Evolutionary conservation across 2,797 vertebrate genomes (phyloP), one percentile per base, ranked within the genome.

Genomic region (Manis crassicaudata): DNA sequence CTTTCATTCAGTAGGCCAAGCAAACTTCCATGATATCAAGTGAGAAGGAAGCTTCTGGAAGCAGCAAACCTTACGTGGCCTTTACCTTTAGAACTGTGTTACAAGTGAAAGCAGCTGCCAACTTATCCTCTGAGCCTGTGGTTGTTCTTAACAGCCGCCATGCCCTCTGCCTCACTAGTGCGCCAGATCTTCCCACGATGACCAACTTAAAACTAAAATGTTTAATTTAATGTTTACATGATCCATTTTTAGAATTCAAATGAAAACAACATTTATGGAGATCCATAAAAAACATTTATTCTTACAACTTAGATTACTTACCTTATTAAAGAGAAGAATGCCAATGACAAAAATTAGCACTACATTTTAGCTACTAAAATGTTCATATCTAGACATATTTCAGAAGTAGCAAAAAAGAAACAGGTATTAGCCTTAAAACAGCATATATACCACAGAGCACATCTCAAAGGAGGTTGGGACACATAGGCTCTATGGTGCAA

Each of bases 261-360:
- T 43, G 35, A 92, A 94, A 68, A 81, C 76, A 92, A 96, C 29
- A 56, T 84, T 94, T 81, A 72, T 10, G 40, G 43, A 67, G 43
- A 77, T 37, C n/a, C 62, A 73, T 76, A 83, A 90, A 46, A 94
- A 85, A 58, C 56, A 20, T 62, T 79, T 91, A 76, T 92, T 68
- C 54, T 81, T 77, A 84, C n/a, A 77, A 65, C 14, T 89, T 93
- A 84, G 9, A 65, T 93, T 20, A 62, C 37, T 70, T 32, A 80
- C 13, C 93, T 88, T 50, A 75, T 35, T 87, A 32, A 95, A 92
- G 23, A 93, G 58, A 94, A 63, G 56, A 68, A 79, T 79, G 56
- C 5, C 63, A 93, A 72, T 50, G 46, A 83, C 20, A 95, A 95
- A 85, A 95, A 40, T 4, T 65, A 62, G 20, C 29, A 60, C 35